phyloP scores from a whole-genome alignment of 2,113 vertebrate genomes.

The Siniperca chuatsi region DNA sequence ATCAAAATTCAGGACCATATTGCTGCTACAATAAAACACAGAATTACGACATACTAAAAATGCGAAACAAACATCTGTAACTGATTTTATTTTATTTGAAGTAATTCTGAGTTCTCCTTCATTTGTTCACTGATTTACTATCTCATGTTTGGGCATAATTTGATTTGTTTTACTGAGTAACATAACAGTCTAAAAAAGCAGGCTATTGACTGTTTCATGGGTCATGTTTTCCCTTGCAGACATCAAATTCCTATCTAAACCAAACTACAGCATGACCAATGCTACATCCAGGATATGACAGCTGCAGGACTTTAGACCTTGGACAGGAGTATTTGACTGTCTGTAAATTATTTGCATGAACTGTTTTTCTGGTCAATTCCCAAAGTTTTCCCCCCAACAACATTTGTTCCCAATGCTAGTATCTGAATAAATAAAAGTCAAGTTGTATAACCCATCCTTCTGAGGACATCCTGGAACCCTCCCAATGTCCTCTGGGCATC shows the following conservation, averaged over 20 bases:
- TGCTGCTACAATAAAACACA: not conserved
- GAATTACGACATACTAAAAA: not conserved
- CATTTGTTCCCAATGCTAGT: conserved; percentile 13
- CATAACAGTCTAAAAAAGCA: not conserved
- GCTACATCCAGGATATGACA: conserved; percentile 59
- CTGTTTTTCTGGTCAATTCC: conserved; percentile 32
- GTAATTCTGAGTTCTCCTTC: no score
- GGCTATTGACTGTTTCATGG: conserved; percentile 51
- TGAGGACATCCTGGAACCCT: not conserved
- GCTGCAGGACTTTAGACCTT: conserved; percentile 78
- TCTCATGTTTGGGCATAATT: not conserved
- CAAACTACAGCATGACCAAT: conserved; percentile 63
- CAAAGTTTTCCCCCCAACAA: conserved; percentile 10
- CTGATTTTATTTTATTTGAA: no score
- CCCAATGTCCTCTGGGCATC: not conserved
- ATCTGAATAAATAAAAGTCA: not conserved
- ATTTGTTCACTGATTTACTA: no score
- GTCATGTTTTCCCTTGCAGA: conserved; percentile 54
- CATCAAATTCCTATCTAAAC: conserved; percentile 52
- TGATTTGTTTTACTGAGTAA: not conserved
- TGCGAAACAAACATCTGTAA: not conserved
- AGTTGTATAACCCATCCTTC: not conserved
- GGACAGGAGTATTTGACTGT: conserved; percentile 58
- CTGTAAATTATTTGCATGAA: conserved; percentile 74
- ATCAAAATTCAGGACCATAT: not conserved